Percentiles rank a stretch among this genome's conserved stretches.
Conservation (phyloP, 2,888 invertebrate genomes). For the Diaprepes abbreviatus region DNA sequence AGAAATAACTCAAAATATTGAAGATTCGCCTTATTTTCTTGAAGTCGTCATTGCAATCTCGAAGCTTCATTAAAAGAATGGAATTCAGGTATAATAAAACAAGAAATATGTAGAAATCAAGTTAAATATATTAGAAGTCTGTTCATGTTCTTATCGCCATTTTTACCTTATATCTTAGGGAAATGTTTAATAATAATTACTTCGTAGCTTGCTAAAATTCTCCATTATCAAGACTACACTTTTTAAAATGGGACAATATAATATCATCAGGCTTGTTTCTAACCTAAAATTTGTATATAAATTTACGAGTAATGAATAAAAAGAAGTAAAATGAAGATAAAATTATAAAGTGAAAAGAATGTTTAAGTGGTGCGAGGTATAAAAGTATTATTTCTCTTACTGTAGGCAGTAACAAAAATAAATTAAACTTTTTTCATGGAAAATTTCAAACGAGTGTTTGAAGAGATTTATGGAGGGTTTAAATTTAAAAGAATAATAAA, state of each 20-base stretch:
- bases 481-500: too few relatives aligned
- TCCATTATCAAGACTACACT: neutral
- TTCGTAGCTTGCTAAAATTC: neutral
- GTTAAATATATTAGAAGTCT: too few relatives aligned
- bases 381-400: neutral
- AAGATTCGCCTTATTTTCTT: too few relatives aligned
- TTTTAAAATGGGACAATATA: neutral
- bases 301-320: neutral
- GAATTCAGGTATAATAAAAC: too few relatives aligned
- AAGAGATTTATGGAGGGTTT: too few relatives aligned
- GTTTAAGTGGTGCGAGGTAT: neutral
- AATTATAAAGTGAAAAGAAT: neutral
- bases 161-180: too few relatives aligned
- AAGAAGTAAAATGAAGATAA: neutral
- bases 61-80: too few relatives aligned
- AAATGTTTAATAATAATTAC: neutral
- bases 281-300: neutral
- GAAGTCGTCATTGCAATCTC: too few relatives aligned
- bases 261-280: neutral
- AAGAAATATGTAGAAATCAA: too few relatives aligned
- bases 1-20: too few relatives aligned
- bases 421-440: neutral
- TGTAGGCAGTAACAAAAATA: conserved; percentile 1
- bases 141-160: too few relatives aligned
- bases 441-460: neutral